phyloP scores from a whole-genome alignment of 2,113 vertebrate genomes.

The Delphinapterus leucas region DNA sequence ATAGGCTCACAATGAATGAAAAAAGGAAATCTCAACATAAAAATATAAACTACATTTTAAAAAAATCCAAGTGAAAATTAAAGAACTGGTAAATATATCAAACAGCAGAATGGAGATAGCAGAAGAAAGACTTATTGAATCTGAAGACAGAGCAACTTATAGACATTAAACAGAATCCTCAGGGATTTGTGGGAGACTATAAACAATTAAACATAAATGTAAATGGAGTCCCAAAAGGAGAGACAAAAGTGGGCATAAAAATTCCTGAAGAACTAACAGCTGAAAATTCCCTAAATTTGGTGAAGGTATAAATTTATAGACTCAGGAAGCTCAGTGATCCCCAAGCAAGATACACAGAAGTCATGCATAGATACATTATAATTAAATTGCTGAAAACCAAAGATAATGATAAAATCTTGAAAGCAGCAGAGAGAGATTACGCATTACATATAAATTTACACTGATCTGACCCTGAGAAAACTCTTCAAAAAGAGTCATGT shows the following conservation, averaged over 20 bases:
- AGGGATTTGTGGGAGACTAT: neutral
- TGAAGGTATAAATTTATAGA: neutral
- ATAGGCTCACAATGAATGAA: neutral
- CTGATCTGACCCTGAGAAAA: neutral
- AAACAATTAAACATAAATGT: neutral
- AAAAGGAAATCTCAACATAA: neutral
- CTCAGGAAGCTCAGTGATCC: neutral
- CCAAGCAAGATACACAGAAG: neutral
- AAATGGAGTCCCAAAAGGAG: neutral
- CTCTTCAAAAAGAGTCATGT: no score
- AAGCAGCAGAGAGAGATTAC: neutral
- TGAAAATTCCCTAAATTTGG: neutral
- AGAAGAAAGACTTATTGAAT: neutral
- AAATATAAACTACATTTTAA: neutral
- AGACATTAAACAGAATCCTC: neutral
- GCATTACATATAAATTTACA: neutral
- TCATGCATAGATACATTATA: neutral
- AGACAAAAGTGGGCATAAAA: neutral
- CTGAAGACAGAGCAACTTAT: neutral
- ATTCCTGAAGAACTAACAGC: neutral
- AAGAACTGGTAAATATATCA: neutral
- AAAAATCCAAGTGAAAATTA: neutral
- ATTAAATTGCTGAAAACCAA: neutral
- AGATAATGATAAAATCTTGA: neutral
- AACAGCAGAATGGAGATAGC: neutral